phyloP scores from a whole-genome alignment of 2,113 vertebrate species.

The Triplophysa siluroides region DNA sequence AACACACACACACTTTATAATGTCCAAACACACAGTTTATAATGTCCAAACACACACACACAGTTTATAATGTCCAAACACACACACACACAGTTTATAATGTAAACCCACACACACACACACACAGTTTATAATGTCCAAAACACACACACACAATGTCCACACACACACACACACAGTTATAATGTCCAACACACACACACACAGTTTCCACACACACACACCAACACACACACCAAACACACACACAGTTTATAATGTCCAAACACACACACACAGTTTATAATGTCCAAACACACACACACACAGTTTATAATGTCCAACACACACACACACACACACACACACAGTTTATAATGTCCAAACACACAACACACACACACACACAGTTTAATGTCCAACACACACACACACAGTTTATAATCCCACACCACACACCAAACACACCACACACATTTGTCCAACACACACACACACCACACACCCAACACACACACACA shows the following conservation, averaged over 20 bases:
- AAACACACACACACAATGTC: no score
- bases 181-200: neutral
- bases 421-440: no score
- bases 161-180: neutral
- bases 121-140: no score
- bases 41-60: no score
- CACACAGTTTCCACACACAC: neutral
- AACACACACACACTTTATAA: neutral
- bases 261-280: neutral
- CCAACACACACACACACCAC: slow-evolving; percentile 23
- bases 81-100: neutral
- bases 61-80: no score
- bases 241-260: neutral
- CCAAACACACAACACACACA: slow-evolving; percentile 11
- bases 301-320: no score
- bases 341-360: neutral
- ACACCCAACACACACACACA: no score
- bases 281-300: no score
- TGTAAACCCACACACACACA: slow-evolving; percentile 12
- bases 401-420: no score
- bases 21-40: neutral
- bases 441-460: neutral
- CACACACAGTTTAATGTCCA: no score
- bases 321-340: no score
- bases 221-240: no score